These are phyloP conservation scores for Danaus melanippus DNA, from an alignment of 1,140 invertebrate genomes.

Conservation along the genomic window DNA sequence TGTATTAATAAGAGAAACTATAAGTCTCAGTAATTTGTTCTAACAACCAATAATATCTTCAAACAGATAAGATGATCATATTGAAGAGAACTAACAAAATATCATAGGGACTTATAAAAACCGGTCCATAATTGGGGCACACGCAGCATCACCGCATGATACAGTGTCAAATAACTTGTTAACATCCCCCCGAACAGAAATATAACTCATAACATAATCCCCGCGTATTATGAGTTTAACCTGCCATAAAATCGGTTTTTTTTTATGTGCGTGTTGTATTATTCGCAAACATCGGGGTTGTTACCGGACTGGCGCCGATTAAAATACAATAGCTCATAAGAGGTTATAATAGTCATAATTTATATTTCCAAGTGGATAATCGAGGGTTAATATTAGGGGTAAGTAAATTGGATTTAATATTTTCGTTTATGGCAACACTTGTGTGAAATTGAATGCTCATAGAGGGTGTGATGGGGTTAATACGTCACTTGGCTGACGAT, in stretches of 20 bases:
- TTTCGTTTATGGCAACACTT: conserved; percentile 62
- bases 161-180: conserved; percentile 66
- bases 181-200: conserved; percentile 60
- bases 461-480: conserved; percentile 62
- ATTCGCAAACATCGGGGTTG: conserved; percentile 47
- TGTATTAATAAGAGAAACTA: neutral
- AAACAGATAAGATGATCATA: too few relatives aligned
- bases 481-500: conserved; percentile 21
- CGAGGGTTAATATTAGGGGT: conserved; percentile 51
- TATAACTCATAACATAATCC: conserved; percentile 69
- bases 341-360: conserved; percentile 68
- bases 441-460: conserved; percentile 67
- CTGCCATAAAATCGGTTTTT: conserved; percentile 68
- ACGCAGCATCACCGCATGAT: conserved; percentile 38
- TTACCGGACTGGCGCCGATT: conserved; percentile 50
- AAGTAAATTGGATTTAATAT: conserved; percentile 70
- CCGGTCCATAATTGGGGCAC: conserved; percentile 47
- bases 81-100: too few relatives aligned
- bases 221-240: conserved; percentile 67
- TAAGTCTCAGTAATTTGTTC: neutral
- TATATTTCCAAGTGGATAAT: conserved; percentile 56
- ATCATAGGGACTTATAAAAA: too few relatives aligned
- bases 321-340: conserved; percentile 50
- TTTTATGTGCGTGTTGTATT: conserved; percentile 31
- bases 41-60: too few relatives aligned